Evolutionary conservation across 2,113 vertebrate genomes (phyloP), one percentile per base, ranked within the genome.

Genomic region (Brienomyrus longianalis): DNA sequence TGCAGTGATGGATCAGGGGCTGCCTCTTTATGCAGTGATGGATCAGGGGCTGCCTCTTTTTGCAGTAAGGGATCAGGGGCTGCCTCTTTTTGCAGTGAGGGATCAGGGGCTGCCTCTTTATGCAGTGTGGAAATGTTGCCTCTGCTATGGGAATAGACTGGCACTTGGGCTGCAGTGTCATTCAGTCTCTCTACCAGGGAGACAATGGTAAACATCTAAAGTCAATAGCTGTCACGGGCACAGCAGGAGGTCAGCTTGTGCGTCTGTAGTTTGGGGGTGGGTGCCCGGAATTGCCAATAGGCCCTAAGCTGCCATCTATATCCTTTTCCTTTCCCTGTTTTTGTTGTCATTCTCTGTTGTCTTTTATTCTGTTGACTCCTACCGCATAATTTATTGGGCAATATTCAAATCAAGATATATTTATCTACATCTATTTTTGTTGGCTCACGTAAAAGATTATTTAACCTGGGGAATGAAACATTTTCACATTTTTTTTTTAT

Each of bases 211-310:
- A 93, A 93, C 92, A 92, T 91, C 92, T 90, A 87, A 91, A 93
- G 94, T 95, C 93, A 94, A 93, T 93, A 93, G 92, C 91, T 94
- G 93, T 94, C 93, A 94, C 47, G 3, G 50, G 89, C 92, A 86
- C 93, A 4, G 83, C 92, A 88, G 92, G 84, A 89, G 48, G 56
- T 27, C 54, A 83, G 86, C 62, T 10, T 86, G 54, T 86, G 83
- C 23, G 52, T 85, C 62, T 89, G 89, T 85, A 85, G 89, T 51
- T 84, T 85, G 89, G 89, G 89, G 89, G 77, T 56, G 31, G 77
- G 87, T 62, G 39, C 31, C 27, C 56, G 0, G 54, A 3, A 10
- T 62, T 62, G 39, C 86, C 19, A 9, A 88, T 62, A 88, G 86
- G 39, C 1, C 50, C 43, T 31, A 52, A 62, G n/a, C 70, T 83